Evolutionary conservation across 2,113 vertebrate species (phyloP), one percentile per base, ranked within the genome.

Genomic region (Tichodroma muraria): DNA sequence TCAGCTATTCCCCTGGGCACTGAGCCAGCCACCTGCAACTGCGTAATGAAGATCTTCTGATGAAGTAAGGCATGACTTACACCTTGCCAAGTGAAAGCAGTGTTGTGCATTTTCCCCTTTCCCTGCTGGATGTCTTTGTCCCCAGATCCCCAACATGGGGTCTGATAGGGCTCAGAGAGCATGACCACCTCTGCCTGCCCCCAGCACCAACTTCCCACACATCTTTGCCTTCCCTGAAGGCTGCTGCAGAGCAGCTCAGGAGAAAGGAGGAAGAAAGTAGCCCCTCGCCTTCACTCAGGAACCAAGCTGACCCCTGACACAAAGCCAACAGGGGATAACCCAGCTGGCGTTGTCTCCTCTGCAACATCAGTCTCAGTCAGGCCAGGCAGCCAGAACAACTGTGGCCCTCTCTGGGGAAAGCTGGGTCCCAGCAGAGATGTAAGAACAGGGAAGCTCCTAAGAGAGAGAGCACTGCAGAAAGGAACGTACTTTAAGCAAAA

Each of bases 401-500:
- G 56, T 60, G 76, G 83, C 52, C 25, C 56, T 60, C 49, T 63
- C 33, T 37, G 49, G 80, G n/a, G 49, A 40, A 88, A 81, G 49
- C 31, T 64, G 42, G 11, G 23, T 94, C 82, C 49, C 35, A 33
- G 47, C 2, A 77, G 69, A 64, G 64, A 75, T 56, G 23, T 22
- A 93, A 66, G 80, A 83, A 64, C 2, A 9, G 49, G 11, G 53
- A 91, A 94, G 82, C 64, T 91, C 27, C 1, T 64, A 78, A 78
- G 85, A 85, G 33, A 91, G 79, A 96, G 47, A 85, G 23, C 1
- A 0, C 72, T 76, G 61, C 83, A 93, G 79, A 91, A 78, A 85
- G 79, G 88, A 94, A 93, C 90, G 7, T 79, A 88, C 82, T 96
- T 95, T 72, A 96, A 93, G 31, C 90, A 97, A 96, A 97, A 95